Conservation (phyloP, 2,797 vertebrate species). For the Tympanoctomys barrerae region DNA sequence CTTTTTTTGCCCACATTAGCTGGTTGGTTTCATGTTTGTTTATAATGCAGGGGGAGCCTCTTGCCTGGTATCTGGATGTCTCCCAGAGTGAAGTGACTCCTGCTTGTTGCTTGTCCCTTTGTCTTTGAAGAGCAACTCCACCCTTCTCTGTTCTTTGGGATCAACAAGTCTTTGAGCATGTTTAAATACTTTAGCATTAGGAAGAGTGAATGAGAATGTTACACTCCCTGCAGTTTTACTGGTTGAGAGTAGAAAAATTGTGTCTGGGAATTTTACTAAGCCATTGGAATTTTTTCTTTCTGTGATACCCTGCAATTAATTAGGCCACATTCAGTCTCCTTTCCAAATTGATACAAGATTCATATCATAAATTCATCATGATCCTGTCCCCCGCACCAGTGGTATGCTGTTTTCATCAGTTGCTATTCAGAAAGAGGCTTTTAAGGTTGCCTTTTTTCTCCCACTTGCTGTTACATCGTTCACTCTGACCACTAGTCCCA, state of each 20-base stretch:
- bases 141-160: conserved; percentile 47
- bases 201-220: neutral
- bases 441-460: neutral
- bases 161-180: neutral
- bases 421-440: neutral
- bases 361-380: neutral
- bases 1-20: neutral
- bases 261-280: neutral
- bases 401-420: neutral
- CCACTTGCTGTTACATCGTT: neutral
- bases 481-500: neutral
- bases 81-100: neutral
- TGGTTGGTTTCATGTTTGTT: neutral
- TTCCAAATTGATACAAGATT: neutral
- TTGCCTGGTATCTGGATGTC: neutral
- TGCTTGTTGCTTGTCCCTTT: conserved; percentile 5
- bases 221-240: neutral
- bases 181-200: conserved; percentile 21
- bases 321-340: neutral
- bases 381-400: neutral
- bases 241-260: neutral
- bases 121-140: neutral
- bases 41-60: neutral
- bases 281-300: neutral
- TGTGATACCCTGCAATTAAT: neutral